Percentiles rank a stretch among this genome's conserved stretches.
phyloP scores from a whole-genome alignment of 92 coral and sea anemone genomes.

The Desmophyllum pertusum region DNA sequence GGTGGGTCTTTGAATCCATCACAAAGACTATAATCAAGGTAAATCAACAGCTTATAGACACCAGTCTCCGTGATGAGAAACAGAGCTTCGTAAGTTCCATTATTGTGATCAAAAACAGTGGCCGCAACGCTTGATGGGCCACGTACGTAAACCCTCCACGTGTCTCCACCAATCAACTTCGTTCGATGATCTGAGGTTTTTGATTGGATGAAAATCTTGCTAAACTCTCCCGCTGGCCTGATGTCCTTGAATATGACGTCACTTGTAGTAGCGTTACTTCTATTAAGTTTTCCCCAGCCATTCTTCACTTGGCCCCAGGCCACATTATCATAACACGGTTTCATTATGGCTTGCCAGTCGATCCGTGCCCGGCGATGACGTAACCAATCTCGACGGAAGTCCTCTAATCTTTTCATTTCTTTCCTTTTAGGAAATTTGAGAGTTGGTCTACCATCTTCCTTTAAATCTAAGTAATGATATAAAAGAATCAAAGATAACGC shows the following conservation, averaged over 20 bases:
- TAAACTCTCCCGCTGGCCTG: constrained; percentile 75
- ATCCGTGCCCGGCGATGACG: constrained; percentile 58
- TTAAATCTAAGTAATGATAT: too few relatives aligned
- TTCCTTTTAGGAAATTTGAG: too few relatives aligned
- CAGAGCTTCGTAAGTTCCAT: constrained; percentile 70
- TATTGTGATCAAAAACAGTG: constrained; percentile 62
- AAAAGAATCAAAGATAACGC: too few relatives aligned
- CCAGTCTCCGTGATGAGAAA: constrained; percentile 76
- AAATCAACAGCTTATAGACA: constrained; percentile 29
- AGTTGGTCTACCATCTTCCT: too few relatives aligned
- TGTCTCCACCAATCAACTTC: constrained; percentile 69
- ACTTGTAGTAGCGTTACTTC: constrained; percentile 43
- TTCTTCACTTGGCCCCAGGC: constrained; percentile 57
- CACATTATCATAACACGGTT: constrained; percentile 58
- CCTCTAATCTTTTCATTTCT: constrained; percentile 7
- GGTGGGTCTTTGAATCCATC: constrained; percentile 77
- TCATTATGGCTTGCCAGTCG: constrained; percentile 65
- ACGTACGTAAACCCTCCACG: constrained; percentile 65
- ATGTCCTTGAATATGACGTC: constrained; percentile 48
- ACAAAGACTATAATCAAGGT: constrained; percentile 73
- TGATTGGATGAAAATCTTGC: constrained; percentile 61
- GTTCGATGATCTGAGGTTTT: constrained; percentile 54
- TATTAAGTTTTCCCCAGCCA: constrained; percentile 55
- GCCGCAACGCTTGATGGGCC: constrained; percentile 68
- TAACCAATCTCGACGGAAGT: constrained; percentile 59